Conservation (phyloP, 1,140 invertebrate species). For the Trichoplusia ni region DNA sequence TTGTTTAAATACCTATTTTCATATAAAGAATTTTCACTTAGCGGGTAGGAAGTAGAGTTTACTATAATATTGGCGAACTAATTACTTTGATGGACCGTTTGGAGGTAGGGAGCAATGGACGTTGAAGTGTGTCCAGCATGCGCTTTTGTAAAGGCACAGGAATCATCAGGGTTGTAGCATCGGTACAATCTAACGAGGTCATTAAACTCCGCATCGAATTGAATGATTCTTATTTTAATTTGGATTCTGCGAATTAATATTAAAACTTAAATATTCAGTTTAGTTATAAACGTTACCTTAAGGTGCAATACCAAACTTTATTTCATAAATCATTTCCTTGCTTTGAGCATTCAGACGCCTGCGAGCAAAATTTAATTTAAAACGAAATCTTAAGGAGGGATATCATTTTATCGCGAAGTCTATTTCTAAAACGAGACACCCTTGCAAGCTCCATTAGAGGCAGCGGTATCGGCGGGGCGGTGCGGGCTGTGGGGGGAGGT, state of each 20-base stretch:
- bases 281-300: no score
- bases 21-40: no score
- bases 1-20: no score
- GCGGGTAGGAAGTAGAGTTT: no score
- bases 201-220: no score
- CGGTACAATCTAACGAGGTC: no score
- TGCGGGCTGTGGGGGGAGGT: slow-evolving; percentile 39
- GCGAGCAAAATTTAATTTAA: slow-evolving; percentile 22
- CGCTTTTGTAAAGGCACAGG: neutral
- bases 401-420: slow-evolving; percentile 36
- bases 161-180: slow-evolving; percentile 6
- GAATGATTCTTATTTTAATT: no score
- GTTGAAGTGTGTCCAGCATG: slow-evolving; percentile 10
- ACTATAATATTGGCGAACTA: no score
- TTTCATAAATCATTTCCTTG: no score
- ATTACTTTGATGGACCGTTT: slow-evolving; percentile 13
- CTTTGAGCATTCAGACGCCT: neutral
- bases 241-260: no score
- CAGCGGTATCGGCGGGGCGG: slow-evolving; percentile 38
- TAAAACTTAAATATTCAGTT: no score
- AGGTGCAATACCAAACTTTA: no score
- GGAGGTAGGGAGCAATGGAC: slow-evolving; percentile 17
- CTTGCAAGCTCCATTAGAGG: slow-evolving; percentile 68
- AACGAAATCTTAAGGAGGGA: slow-evolving; percentile 22
- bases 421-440: slow-evolving; percentile 68